Percentiles rank a stretch among this genome's conserved stretches.
phyloP scores from a whole-genome alignment of 1,140 invertebrate genomes.

The Cylas formicarius region DNA sequence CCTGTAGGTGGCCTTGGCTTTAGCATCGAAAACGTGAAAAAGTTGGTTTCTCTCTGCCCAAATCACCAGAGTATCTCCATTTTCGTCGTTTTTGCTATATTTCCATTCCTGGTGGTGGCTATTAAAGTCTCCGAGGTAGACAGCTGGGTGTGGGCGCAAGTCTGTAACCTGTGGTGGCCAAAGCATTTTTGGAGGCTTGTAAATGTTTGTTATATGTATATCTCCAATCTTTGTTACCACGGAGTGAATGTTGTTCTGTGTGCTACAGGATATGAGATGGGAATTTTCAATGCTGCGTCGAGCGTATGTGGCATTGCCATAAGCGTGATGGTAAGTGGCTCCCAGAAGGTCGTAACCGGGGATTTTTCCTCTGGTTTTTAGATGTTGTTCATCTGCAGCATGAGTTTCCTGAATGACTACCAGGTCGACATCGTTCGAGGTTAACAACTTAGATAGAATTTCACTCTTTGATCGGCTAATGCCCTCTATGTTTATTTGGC shows the following conservation, averaged over 20 bases:
- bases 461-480: no score
- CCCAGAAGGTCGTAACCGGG: no score
- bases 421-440: no score
- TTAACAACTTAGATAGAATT: no score
- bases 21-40: conserved; percentile 20
- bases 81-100: conserved; percentile 12
- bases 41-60: conserved; percentile 18
- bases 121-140: conserved; percentile 21
- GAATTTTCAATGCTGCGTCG: conserved; percentile 13
- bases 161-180: conserved; percentile 15
- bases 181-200: conserved; percentile 12
- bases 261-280: conserved; percentile 11
- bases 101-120: conserved; percentile 19
- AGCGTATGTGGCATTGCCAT: conserved; percentile 14
- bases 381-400: no score
- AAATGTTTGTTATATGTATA: conserved; percentile 13
- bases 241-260: conserved; percentile 11
- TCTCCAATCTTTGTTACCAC: conserved; percentile 13
- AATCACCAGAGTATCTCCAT: conserved; percentile 13
- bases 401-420: no score
- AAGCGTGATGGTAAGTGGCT: conserved; percentile 5
- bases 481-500: no score
- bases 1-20: conserved; percentile 17
- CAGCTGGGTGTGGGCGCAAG: conserved; percentile 8
- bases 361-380: no score